phyloP scores from a whole-genome alignment of 2,797 vertebrate genomes.

The Coluber constrictor region DNA sequence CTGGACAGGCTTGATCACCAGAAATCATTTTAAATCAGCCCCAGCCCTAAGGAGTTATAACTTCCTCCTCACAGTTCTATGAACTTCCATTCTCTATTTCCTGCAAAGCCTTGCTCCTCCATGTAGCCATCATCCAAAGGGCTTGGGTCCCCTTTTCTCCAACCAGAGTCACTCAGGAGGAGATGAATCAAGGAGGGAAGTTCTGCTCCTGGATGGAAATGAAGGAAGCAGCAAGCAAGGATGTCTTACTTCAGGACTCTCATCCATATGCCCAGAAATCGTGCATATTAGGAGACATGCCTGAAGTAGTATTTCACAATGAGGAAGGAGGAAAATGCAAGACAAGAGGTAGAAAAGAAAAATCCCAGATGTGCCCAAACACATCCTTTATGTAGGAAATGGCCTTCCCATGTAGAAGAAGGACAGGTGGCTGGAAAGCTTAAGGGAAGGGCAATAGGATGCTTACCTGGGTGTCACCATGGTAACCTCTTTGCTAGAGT shows the following conservation, averaged over 20 bases:
- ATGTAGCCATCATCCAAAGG: too few species aligned
- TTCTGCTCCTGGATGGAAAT: background rate
- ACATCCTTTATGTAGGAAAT: background rate
- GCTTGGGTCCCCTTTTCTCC: background rate
- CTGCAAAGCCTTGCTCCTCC: background rate
- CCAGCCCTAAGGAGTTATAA: background rate
- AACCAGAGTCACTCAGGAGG: background rate
- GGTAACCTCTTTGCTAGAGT: slow-evolving; percentile 74
- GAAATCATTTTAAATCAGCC: background rate
- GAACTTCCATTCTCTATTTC: background rate
- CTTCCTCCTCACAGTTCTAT: background rate
- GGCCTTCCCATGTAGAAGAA: background rate
- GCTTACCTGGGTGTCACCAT: slow-evolving; percentile 81
- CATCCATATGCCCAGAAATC: slow-evolving; percentile 63
- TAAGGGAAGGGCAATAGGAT: background rate
- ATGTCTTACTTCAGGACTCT: slow-evolving; percentile 66
- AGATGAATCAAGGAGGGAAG: background rate
- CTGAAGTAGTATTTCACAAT: slow-evolving; percentile 37
- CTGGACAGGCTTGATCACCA: background rate
- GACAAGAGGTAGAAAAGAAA: slow-evolving; percentile 7
- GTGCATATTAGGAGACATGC: slow-evolving; percentile 59
- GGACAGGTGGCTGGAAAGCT: background rate
- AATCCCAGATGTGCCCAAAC: background rate
- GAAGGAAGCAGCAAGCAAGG: background rate
- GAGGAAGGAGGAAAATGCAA: slow-evolving; percentile 26